Evolutionary conservation across 2,888 invertebrate genomes (phyloP).

Genomic region (Parasteatoda lunata): DNA sequence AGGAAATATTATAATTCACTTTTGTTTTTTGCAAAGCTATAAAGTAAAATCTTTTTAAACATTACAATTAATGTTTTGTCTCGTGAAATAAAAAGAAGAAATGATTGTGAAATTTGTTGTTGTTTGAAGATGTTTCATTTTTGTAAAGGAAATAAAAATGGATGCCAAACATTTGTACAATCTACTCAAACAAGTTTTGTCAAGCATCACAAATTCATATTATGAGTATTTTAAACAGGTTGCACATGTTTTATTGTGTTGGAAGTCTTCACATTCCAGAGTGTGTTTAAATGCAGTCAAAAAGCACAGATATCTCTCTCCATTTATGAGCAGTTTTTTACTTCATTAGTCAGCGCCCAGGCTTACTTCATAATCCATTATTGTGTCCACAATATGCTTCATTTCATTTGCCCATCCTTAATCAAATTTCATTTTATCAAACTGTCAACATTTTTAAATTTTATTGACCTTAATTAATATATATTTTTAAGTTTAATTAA

Average conservation of each 20-base stretch:
- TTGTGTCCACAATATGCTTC: no score
- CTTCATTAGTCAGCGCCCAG: no score
- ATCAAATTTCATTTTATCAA: no score
- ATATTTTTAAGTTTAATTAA: no score
- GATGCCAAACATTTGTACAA: conserved; percentile 1
- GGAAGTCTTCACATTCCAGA: conserved; percentile 8
- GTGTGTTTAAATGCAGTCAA: conserved; percentile 53
- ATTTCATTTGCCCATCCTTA: no score
- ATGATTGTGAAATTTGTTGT: background rate
- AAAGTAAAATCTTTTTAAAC: background rate
- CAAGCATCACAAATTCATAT: background rate
- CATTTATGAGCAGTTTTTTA: no score
- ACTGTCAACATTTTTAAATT: no score
- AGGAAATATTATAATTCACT: background rate
- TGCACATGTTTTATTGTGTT: background rate
- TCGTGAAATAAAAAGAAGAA: background rate
- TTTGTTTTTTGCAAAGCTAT: background rate
- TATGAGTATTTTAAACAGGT: background rate
- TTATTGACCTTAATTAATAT: no score
- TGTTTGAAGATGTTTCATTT: background rate
- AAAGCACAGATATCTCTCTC: conserved; percentile 33
- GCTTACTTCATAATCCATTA: no score
- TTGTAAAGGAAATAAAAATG: background rate
- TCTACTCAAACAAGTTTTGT: background rate
- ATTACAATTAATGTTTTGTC: background rate